Base-by-base conservation (phyloP, 2,888 invertebrate genomes). In the Drosophila paracracens region DNA sequence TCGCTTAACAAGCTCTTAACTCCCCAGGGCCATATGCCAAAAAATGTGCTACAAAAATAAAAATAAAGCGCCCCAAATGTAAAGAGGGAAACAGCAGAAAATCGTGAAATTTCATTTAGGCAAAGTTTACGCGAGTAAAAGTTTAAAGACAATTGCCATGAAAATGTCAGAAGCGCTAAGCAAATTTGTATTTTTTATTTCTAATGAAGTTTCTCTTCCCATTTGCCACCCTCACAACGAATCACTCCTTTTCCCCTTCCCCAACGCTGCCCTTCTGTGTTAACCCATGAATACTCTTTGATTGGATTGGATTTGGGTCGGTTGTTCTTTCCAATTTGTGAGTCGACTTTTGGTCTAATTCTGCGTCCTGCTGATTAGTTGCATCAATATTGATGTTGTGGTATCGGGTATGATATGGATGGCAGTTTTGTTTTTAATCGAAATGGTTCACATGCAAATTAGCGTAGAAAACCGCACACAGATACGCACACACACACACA, bases 21-120 rank as follows among this genome's bases (percentile, higher is more conserved):
- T 88, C 89, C 88, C 89, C 33, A 59, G 88, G 82, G 89, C 64
- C 84, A 79, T 72, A 70, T 78, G 76, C 73, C 75, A 74, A 74
- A 76, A 68, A 76, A 64, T 64, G 63, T 36, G 69, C 72, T 59
- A 68, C 57, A 68, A 56, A 76, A 74, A 74, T 74, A 74, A 77
- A 80, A 71, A 64, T 71, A 75, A 78, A 78, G 38, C 54, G 71
- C 38, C 58, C 58, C 61, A 57, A 79, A 57, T 50, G 38, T 35
- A 10, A 50, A 46, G 54, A 53, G 58, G 61, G 54, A 38, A 48
- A 54, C 40, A 36, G 4, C 13, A n/a, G 40, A 58, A 76, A 79
- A 69, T 79, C 70, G 70, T 72, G 74, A 59, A 83, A 88, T 79
- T 83, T 88, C 85, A 88, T 85, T 89, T 82, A 74, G 69, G 51